Base-by-base conservation (phyloP, 2,797 vertebrate genomes). In the Neostethus bicornis region DNA sequence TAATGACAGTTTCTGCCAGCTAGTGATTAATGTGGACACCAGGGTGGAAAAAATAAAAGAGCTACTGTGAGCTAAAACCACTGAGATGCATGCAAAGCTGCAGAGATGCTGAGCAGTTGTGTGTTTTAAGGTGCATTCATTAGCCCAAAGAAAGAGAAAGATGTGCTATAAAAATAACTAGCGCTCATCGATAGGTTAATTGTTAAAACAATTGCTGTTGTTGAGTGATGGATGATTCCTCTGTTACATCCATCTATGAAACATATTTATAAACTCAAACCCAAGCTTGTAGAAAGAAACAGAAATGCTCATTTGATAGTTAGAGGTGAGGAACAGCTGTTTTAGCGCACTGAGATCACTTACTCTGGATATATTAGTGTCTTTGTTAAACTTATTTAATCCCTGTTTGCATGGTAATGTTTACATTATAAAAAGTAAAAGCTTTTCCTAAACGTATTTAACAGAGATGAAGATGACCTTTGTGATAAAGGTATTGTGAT, bases 11-110 rank as follows among this genome's bases (percentile, higher is more conserved):
- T 70, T 68, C 45, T 59, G 51, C 16, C 26, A 3, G 46, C 8
- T 2, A 25, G 35, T 60, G 51, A 78, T 60, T 61, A 79, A 65
- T 61, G 53, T 16, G 44, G 55, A 54, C 60, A 66, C 28, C 1
- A 0, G 19, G 11, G n/a, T 43, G 41, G 16, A 63, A 62, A 56
- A 61, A 56, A 31, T 31, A 54, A 56, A 57, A 50, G 4, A 25
- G 24, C 52, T 19, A 11, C 37, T 43, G 37, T 26, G 41, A 16
- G 29, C 31, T 16, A 3, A 5, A 51, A 29, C 28, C 55, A 26
- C 28, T 25, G 28, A 12, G 49, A 53, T 3, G 26, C 19, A 17
- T 44, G 46, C 57, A 46, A 45, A 61, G 54, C 48, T 66, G 60
- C 51, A 43, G 26, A 44, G 62, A 4, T 5, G 14, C 32, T 34